phyloP scores from a whole-genome alignment of 2,888 invertebrate species.

The Chrysolina oricalcia region DNA sequence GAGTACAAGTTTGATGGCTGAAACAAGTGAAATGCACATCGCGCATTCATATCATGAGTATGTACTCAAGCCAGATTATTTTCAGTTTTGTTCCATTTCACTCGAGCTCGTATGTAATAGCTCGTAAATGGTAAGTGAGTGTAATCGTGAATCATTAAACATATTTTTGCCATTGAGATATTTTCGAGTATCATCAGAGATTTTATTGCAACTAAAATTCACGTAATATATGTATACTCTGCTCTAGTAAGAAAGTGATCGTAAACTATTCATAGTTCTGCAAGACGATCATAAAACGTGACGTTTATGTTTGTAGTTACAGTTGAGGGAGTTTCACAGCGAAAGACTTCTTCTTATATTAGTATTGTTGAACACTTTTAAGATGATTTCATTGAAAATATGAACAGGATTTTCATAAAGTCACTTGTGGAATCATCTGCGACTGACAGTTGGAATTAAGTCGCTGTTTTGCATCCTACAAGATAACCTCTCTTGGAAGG shows the following conservation, averaged over 20 bases:
- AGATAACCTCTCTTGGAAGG: too few species aligned
- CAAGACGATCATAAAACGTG: slow-evolving; percentile 9
- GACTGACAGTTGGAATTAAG: too few species aligned
- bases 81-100: not conserved
- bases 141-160: not conserved
- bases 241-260: not conserved
- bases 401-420: too few species aligned
- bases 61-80: not conserved
- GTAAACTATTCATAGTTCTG: slow-evolving; percentile 5
- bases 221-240: not conserved
- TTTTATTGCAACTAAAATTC: slow-evolving; percentile 19
- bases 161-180: not conserved
- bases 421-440: too few species aligned
- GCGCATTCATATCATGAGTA: too few species aligned
- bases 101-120: not conserved
- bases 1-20: too few species aligned
- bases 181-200: slow-evolving; percentile 26
- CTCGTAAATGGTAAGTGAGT: not conserved
- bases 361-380: too few species aligned
- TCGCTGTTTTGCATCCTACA: too few species aligned
- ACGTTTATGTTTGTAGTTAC: not conserved
- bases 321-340: not conserved
- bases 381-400: too few species aligned
- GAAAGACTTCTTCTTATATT: not conserved
- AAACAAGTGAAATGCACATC: too few species aligned